Evolutionary conservation across 2,113 vertebrate species (phyloP).

Genomic region (Butorides virescens): DNA sequence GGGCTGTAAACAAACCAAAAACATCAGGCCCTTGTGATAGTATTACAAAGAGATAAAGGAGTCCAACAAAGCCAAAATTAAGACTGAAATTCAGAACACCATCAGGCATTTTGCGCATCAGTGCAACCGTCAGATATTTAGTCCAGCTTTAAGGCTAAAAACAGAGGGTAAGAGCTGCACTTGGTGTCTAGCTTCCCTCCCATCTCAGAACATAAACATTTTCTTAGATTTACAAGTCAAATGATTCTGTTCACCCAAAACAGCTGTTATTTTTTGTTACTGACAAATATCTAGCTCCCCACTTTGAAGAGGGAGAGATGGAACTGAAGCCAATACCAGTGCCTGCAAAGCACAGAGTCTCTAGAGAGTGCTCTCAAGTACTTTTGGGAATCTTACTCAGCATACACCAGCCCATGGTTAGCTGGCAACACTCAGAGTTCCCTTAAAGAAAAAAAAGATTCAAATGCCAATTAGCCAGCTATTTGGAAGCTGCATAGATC

Average conservation of each 20-base stretch:
- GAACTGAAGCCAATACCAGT: not conserved
- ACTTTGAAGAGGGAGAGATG: not conserved
- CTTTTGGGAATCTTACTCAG: not conserved
- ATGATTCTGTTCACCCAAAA: not conserved
- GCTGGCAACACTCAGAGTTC: not conserved
- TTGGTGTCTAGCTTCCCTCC: not conserved
- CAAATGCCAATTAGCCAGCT: not conserved
- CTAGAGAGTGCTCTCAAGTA: not conserved
- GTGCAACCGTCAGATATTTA: not conserved
- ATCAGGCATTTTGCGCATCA: not conserved
- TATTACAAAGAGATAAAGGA: not conserved
- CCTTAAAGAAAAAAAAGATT: not conserved
- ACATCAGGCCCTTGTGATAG: not conserved
- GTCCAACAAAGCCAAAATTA: not conserved
- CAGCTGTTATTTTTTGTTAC: not conserved
- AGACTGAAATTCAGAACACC: not conserved
- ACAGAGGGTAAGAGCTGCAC: not conserved
- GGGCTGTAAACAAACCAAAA: not conserved
- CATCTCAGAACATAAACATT: not conserved
- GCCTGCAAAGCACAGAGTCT: not conserved
- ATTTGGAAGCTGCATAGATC: not conserved
- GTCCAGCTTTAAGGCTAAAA: not conserved
- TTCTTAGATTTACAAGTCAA: not conserved
- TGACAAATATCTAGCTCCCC: not conserved
- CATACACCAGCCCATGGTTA: not conserved